Base-by-base conservation (phyloP, 2,888 invertebrate genomes). In the Hypolimnas misippus region DNA sequence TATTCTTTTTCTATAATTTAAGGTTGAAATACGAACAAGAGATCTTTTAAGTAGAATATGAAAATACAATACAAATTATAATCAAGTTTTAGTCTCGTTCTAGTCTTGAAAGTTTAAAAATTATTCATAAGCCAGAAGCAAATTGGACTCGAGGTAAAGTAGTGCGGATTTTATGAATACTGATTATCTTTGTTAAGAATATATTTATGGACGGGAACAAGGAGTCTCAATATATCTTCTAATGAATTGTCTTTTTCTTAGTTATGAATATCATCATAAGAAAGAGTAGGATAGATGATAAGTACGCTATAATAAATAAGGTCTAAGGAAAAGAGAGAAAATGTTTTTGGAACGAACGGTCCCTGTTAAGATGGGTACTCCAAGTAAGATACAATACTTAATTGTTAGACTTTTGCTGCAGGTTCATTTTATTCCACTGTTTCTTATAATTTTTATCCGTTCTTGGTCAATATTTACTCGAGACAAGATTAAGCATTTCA, bases 21-120 rank as follows among this genome's bases (percentile, higher is more conserved):
- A 25, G 25, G 25, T 25, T 3, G 25, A 25, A 25, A 25, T 25
- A 25, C 25, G 3, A 12, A 12, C 1, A 12, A 42, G 5, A 46
- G n/a, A 12, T 46, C 6, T 46, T 46, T 5, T 21, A n/a, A 21
- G n/a, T 25, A 25, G 25, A 21, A 12, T 10, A 21, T 44, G n/a
- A 19, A 44, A 44, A 44, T 44, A 19, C 21, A 21, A 21, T 44
- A 44, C n/a, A 21, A 21, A 46, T 46, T 46, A n/a, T 12, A 46
- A 46, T 46, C 21, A 46, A 19, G 1, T 21, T 46, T 46, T 4
- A 46, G 12, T 12, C 44, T 46, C 12, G 19, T 16, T 21, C 21
- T 21, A 12, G 21, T 46, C 19, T 19, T 8, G 44, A 19, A 44
- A 44, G 44, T 19, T 44, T 1, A 44, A 44, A 19, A 19, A 44